Evolutionary conservation across 2,113 vertebrate species (phyloP).

Genomic region (Psilopsiagon aymara): DNA sequence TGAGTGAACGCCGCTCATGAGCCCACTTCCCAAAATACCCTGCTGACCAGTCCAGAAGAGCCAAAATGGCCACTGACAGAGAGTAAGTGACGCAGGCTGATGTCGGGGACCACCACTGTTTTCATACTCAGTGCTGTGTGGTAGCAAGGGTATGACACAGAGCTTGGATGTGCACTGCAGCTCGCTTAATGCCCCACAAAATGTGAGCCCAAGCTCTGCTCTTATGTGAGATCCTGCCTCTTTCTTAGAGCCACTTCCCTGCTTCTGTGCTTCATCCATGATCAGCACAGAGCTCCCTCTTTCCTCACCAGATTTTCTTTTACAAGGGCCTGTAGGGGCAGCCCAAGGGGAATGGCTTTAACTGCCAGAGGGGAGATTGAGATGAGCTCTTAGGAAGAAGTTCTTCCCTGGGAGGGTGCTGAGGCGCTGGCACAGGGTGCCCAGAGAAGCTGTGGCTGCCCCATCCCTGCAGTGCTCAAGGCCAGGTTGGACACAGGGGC

Average conservation of each 20-base stretch:
- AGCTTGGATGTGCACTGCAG: not conserved
- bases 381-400: not conserved
- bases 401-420: not conserved
- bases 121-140: not conserved
- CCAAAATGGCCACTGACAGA: not conserved
- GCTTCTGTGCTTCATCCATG: not conserved
- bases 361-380: not conserved
- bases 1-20: fast-evolving
- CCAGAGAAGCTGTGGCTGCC: too few relatives aligned
- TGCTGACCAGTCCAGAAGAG: not conserved
- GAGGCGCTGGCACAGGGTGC: not conserved
- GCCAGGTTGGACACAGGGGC: not conserved
- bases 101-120: not conserved
- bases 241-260: not conserved
- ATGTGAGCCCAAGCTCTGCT: not conserved
- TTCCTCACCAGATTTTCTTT: not conserved
- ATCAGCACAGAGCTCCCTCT: not conserved
- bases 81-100: not conserved
- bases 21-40: not conserved
- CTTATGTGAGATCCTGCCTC: not conserved
- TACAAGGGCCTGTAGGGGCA: not conserved
- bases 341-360: not conserved
- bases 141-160: not conserved
- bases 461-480: not conserved
- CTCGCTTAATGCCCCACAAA: not conserved